Evolutionary conservation across 2,797 vertebrate species (phyloP).

Genomic region (Lerista edwardsae): DNA sequence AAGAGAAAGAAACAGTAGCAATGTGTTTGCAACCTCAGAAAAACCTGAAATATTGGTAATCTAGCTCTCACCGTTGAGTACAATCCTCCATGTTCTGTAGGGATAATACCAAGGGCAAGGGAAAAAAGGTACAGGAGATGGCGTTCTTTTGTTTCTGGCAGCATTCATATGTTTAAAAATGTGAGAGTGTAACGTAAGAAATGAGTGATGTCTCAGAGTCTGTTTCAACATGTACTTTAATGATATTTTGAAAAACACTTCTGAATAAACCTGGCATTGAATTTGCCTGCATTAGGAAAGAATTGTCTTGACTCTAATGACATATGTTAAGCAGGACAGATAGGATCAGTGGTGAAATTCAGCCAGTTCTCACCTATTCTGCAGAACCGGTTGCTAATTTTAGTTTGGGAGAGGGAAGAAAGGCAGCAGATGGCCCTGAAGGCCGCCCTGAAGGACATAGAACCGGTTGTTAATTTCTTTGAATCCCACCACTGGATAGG

Average conservation of each 20-base stretch:
- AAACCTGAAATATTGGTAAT: not conserved
- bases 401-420: no score
- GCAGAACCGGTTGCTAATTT: no score
- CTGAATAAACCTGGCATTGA: not conserved
- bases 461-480: no score
- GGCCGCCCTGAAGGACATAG: no score
- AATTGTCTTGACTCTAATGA: not conserved
- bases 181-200: not conserved
- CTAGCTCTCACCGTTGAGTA: not conserved
- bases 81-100: not conserved
- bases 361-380: no score
- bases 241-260: not conserved
- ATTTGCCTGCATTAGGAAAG: constrained; percentile 20
- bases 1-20: not conserved
- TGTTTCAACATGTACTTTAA: not conserved
- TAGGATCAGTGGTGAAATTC: not conserved
- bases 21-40: not conserved
- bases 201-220: not conserved
- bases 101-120: not conserved
- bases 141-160: not conserved
- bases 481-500: no score
- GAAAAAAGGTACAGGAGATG: not conserved
- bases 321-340: not conserved
- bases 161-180: not conserved
- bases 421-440: no score